Evolutionary conservation across 2,888 invertebrate species (phyloP), one percentile per base, ranked within the genome.

Genomic region (Drosophila villosipedis): DNA sequence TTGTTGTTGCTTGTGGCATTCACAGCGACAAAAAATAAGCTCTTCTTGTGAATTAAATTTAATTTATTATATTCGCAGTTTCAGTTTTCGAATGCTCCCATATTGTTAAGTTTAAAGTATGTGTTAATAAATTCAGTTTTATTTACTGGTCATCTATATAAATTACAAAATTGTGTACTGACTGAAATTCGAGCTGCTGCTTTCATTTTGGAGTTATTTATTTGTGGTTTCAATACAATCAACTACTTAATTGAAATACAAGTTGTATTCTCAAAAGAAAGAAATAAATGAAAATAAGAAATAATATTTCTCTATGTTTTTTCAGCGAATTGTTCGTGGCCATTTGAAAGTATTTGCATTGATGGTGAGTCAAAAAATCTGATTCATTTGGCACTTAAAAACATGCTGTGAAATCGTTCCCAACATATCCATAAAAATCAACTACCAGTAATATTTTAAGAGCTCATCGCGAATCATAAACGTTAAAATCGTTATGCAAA

Each of bases 41-140:
- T 78, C 58, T 58, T 78, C 76, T 69, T 84, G 85, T 87, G 89
- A 89, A 89, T 85, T 73, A 72, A 87, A 89, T 89, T 87, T 59
- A 89, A 85, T 89, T 89, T 84, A 87, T 87, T 89, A 84, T 78
- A 55, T 49, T 59, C 41, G 49, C 63, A 43, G 25, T 41, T 28
- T 47, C 58, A 49, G 54, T 69, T 63, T 59, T 55, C 53, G 31
- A 39, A 63, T 65, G 50, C 53, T 59, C 66, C 33, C 53, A 39
- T 55, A 57, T 73, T 73, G 60, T 33, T 62, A 58, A 37, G 39
- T 54, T 58, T 49, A 54, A 25, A 35, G 55, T 57, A 72, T 80
- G 75, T 62, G 69, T 76, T 73, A 78, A 80, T 81, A 81, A 78
- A 87, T 85, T 71, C 63, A 59, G 71, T 85, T 86, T 68, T 53